phyloP scores from a whole-genome alignment of 2,113 vertebrate genomes.

The Neotoma lepida region DNA sequence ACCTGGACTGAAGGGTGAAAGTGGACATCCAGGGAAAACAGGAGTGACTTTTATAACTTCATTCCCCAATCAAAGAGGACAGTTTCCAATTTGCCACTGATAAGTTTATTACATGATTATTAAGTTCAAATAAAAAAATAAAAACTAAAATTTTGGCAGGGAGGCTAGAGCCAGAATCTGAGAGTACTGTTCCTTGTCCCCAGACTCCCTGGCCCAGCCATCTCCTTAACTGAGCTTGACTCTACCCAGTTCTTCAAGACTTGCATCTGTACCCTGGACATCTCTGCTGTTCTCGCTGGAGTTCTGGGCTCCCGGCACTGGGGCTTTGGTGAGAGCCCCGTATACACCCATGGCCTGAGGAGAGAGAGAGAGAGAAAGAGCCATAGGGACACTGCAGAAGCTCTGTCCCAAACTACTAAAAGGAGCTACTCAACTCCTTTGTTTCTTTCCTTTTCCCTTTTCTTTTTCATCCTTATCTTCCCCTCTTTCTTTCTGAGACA shows the following conservation, averaged over 20 bases:
- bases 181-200: constrained; percentile 9
- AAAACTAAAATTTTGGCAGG: constrained; percentile 71
- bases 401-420: neutral
- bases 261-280: constrained; percentile 37
- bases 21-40: constrained; percentile 24
- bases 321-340: constrained; percentile 82
- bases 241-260: constrained; percentile 71
- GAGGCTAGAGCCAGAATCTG: constrained; percentile 30
- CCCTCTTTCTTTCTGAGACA: neutral
- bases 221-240: constrained; percentile 72
- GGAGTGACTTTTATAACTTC: constrained; percentile 51
- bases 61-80: constrained; percentile 69
- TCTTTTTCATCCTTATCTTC: neutral
- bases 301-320: constrained; percentile 7
- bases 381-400: neutral
- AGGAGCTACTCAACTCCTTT: neutral
- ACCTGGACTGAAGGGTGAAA: neutral
- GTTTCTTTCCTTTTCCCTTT: neutral
- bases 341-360: constrained; percentile 88
- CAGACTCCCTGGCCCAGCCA: constrained; percentile 41
- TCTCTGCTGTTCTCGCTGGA: constrained; percentile 59
- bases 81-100: constrained; percentile 61
- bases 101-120: constrained; percentile 85
- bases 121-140: constrained; percentile 84
- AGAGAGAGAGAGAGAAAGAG: neutral